Conservation (phyloP, 2,113 vertebrate species). For the Mormyrus lacerda region DNA sequence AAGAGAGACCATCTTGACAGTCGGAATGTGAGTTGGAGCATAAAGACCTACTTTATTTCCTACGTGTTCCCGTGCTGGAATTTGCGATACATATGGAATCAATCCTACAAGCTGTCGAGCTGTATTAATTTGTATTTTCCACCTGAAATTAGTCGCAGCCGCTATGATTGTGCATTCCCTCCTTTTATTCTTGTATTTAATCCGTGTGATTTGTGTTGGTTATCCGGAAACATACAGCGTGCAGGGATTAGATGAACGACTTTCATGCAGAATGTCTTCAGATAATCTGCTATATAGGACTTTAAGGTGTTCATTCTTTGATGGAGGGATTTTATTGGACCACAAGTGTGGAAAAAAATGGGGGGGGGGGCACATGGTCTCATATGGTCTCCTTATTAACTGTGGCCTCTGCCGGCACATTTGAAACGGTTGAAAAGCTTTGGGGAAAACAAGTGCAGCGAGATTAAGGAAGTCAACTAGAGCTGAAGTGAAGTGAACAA, state of each 20-base stretch:
- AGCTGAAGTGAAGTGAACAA: constrained; percentile 9
- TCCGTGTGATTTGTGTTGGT: background rate
- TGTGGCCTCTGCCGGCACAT: constrained; percentile 22
- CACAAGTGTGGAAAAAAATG: background rate
- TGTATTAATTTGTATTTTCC: constrained; percentile 37
- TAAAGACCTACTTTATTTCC: constrained; percentile 16
- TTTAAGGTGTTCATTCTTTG: background rate
- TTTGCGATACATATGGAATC: constrained; percentile 35
- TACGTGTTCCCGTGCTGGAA: constrained; percentile 14
- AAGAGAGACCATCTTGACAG: constrained; percentile 21
- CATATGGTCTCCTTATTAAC: constrained; percentile 23
- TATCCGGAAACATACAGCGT: background rate
- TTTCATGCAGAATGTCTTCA: background rate
- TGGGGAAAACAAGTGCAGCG: constrained; percentile 18
- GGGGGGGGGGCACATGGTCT: background rate
- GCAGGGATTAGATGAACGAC: background rate
- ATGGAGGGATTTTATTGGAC: background rate
- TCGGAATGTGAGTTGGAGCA: constrained; percentile 27
- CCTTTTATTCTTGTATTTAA: background rate
- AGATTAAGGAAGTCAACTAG: constrained; percentile 21
- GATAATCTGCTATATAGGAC: background rate
- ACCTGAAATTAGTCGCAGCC: constrained; percentile 37
- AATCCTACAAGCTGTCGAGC: constrained; percentile 35
- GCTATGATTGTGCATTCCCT: constrained; percentile 26
- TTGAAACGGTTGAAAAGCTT: constrained; percentile 26